These are phyloP conservation scores for Elegia similella DNA, from an alignment of 2,888 invertebrate genomes.

Conservation along the genomic window DNA sequence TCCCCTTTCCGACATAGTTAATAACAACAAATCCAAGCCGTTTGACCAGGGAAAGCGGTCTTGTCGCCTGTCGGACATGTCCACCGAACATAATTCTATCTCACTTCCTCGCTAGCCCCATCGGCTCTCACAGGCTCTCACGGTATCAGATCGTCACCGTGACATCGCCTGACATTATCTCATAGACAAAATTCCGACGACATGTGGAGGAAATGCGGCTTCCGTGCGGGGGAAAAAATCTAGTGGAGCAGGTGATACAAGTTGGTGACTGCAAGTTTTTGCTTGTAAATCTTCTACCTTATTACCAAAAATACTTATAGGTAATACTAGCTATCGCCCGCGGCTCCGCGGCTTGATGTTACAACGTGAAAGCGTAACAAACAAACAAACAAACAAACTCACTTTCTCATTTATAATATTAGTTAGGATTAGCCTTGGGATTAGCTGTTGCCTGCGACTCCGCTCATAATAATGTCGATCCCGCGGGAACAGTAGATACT, in stretches of 20 bases:
- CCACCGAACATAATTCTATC: slow-evolving; percentile 12
- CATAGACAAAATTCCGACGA: slow-evolving; percentile 4
- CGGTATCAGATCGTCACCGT: slow-evolving; percentile 10
- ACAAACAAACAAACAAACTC: too few relatives aligned
- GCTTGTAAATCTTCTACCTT: neutral
- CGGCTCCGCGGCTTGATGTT: too few relatives aligned
- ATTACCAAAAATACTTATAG: neutral
- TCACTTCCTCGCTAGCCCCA: slow-evolving; percentile 11
- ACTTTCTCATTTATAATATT: too few relatives aligned
- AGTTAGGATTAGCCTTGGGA: too few relatives aligned
- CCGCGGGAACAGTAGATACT: too few relatives aligned
- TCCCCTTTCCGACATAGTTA: neutral
- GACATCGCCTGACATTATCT: slow-evolving; percentile 16
- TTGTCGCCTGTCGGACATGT: slow-evolving; percentile 12
- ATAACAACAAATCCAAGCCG: neutral
- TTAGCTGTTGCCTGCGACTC: too few relatives aligned
- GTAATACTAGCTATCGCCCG: too few relatives aligned
- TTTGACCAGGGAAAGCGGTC: slow-evolving; percentile 4
- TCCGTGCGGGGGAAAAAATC: slow-evolving; percentile 3
- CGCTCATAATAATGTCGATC: too few relatives aligned
- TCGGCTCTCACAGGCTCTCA: slow-evolving; percentile 8
- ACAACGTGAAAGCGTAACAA: too few relatives aligned
- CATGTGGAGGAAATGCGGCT: slow-evolving; percentile 10
- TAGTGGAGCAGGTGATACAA: neutral
- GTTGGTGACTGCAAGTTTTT: neutral